Percentiles rank a stretch among this genome's conserved stretches.
Evolutionary conservation across 2,797 vertebrate genomes (phyloP).

Genomic region (Chelmon rostratus): DNA sequence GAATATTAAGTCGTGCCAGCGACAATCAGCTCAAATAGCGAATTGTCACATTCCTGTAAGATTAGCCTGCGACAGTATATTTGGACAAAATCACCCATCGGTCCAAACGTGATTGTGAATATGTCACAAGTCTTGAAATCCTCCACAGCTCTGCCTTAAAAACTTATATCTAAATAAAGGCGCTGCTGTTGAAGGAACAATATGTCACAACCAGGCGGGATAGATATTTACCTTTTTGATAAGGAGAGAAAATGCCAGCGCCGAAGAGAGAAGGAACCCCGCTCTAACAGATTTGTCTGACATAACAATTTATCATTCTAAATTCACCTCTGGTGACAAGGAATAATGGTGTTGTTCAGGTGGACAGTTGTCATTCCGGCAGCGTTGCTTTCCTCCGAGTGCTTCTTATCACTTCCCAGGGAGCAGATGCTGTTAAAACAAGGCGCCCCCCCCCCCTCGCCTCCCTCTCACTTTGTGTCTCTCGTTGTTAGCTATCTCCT

Average conservation of each 20-base stretch:
- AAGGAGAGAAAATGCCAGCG: slow-evolving; percentile 59
- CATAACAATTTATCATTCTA: slow-evolving; percentile 80
- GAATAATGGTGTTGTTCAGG: slow-evolving; percentile 78
- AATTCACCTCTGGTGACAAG: slow-evolving; percentile 76
- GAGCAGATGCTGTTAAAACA: slow-evolving; percentile 74
- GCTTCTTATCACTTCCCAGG: slow-evolving; percentile 73
- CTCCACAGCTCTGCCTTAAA: slow-evolving; percentile 46
- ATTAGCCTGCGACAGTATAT: slow-evolving; percentile 57
- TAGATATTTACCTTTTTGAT: slow-evolving; percentile 70
- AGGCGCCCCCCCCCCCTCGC: slow-evolving; percentile 23
- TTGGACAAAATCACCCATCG: slow-evolving; percentile 57
- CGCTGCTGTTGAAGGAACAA: slow-evolving; percentile 66
- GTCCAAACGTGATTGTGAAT: slow-evolving; percentile 53
- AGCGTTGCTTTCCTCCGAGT: slow-evolving; percentile 55
- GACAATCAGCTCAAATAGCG: slow-evolving; percentile 44
- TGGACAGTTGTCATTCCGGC: slow-evolving; percentile 74
- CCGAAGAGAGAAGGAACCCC: slow-evolving; percentile 49
- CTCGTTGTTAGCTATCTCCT: slow-evolving; percentile 63
- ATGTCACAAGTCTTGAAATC: slow-evolving; percentile 41
- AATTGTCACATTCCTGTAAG: slow-evolving; percentile 46
- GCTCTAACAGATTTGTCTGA: slow-evolving; percentile 69
- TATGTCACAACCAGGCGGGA: slow-evolving; percentile 64
- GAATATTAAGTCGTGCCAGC: slow-evolving; percentile 25
- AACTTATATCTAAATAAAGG: slow-evolving; percentile 62
- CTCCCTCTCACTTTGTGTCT: slow-evolving; percentile 44